phyloP scores from a whole-genome alignment of 2,797 vertebrate species.

The Sarcophilus harrisii region DNA sequence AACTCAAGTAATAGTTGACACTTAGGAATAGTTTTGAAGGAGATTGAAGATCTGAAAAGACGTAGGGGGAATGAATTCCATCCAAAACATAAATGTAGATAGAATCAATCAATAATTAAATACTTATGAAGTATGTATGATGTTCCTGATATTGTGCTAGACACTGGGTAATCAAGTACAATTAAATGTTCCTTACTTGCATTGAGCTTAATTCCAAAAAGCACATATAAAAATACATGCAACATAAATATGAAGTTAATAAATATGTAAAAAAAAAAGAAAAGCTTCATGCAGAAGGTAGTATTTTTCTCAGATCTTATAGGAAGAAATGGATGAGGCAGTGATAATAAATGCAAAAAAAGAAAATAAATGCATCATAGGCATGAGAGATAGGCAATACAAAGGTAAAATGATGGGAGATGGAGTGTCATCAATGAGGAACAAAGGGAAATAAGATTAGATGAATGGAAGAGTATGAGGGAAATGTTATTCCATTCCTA shows the following conservation, averaged over 20 bases:
- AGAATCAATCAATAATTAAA: background rate
- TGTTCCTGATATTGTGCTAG: background rate
- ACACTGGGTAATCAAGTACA: background rate
- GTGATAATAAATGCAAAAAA: background rate
- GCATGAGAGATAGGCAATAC: background rate
- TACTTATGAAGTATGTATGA: background rate
- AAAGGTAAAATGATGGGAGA: background rate
- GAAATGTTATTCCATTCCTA: background rate
- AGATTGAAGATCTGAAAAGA: background rate
- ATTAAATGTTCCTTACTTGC: background rate
- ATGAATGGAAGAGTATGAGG: background rate
- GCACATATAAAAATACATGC: background rate
- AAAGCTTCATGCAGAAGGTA: background rate
- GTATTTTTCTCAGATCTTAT: background rate
- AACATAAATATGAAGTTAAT: background rate
- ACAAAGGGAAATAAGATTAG: background rate
- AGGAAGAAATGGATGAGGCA: background rate
- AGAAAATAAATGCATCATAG: background rate
- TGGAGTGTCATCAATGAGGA: background rate
- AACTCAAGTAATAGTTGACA: background rate
- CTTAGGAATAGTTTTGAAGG: background rate
- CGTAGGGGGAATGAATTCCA: background rate
- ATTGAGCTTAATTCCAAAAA: background rate
- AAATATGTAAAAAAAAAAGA: background rate
- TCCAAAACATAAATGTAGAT: background rate